Evolutionary conservation across 2,888 invertebrate genomes (phyloP), one percentile per base, ranked within the genome.

Genomic region (Xylophagus ater): DNA sequence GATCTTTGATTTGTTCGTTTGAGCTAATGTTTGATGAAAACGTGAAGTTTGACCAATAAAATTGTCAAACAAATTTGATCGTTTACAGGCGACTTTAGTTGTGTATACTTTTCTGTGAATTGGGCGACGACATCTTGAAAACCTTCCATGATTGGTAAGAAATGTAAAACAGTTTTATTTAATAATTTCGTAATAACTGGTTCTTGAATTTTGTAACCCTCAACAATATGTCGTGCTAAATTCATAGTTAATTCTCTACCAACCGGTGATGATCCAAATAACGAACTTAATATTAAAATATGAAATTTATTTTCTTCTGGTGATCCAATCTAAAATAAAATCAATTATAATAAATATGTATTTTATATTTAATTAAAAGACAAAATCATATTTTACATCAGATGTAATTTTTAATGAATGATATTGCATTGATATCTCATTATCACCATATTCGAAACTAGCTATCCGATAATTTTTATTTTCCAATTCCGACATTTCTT

Each of bases 211-310:
- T 69, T 65, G 56, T 81, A 75, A 0, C 85, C 89, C 37, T 72
- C 75, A 17, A 81, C 62, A 14, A 93, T 63, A 65, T 93, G 92
- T 0, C 86, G 73, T 0, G 84, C 83, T 49, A 94, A 70, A 60
- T 90, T 80, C 1, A 90, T 55, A 1, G 82, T 65, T 42, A 94
- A 69, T 62, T 94, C 93, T 37, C 90, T 75, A 0, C 90, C 89
- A 12, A 85, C 66, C 0, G 87, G 85, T 55, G 92, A 82, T 1
- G 81, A 77, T 0, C 77, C 81, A 57, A 80, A 86, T 35, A 89
- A 60, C 37, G 88, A 87, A 44, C 92, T 90, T 19, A 88, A 66
- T n/a, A 93, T 60, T 0, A 82, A 80, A 12, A 93, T 72, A 54
- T 86, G 84, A 54, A 85, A 79, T 65, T 90, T 89, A 2, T 69